These are phyloP conservation scores for Vulpes ferrilata DNA, from an alignment of 2,113 vertebrate species.

Conservation along the genomic window DNA sequence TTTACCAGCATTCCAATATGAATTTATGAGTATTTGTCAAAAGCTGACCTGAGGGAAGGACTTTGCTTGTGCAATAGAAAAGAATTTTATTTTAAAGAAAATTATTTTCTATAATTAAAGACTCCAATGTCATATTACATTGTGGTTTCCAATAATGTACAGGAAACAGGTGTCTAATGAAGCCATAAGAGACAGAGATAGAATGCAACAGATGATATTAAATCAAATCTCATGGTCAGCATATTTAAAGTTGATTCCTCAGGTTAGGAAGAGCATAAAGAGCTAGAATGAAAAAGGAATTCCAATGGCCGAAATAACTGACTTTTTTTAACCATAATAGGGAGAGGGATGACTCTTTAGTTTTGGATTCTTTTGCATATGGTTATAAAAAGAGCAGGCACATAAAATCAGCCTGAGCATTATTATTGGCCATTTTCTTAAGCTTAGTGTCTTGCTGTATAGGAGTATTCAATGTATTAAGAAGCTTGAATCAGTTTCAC, in stretches of 20 bases:
- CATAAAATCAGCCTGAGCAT: slow-evolving; percentile 48
- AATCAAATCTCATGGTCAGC: neutral
- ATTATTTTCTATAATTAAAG: slow-evolving; percentile 10
- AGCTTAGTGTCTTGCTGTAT: neutral
- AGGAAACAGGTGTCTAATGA: slow-evolving; percentile 53
- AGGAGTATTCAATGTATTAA: neutral
- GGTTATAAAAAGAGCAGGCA: neutral
- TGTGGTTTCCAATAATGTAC: slow-evolving; percentile 19
- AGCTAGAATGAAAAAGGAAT: neutral
- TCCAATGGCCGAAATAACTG: neutral
- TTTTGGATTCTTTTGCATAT: neutral
- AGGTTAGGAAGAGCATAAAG: neutral
- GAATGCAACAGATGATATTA: slow-evolving; percentile 52
- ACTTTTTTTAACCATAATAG: neutral
- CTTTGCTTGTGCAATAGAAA: neutral
- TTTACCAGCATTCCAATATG: neutral
- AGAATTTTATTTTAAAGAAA: neutral
- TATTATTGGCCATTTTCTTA: neutral
- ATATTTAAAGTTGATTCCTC: slow-evolving; percentile 55
- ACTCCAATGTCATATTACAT: neutral
- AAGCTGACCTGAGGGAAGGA: slow-evolving; percentile 16
- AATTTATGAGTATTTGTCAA: slow-evolving; percentile 51
- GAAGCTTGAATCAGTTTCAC: slow-evolving; percentile 33
- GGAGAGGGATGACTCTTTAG: neutral
- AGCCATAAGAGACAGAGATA: slow-evolving; percentile 19